Conservation (phyloP, 2,113 vertebrate genomes). For the Scomber scombrus region DNA sequence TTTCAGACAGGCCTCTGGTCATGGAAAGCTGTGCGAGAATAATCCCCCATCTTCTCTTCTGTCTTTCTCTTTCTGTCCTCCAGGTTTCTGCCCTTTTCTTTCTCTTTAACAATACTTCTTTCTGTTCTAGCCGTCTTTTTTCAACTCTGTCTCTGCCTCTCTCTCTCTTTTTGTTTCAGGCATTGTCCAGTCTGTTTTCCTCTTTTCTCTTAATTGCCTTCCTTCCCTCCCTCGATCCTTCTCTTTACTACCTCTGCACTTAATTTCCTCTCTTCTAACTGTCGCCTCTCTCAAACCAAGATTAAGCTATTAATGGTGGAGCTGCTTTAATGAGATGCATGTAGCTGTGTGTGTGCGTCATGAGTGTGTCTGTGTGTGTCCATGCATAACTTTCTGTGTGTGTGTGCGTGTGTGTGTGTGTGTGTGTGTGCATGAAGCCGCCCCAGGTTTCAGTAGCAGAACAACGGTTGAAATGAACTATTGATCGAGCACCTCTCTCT, state of each 20-base stretch:
- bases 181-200: neutral
- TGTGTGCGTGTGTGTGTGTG: conserved; percentile 2
- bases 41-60: conserved; percentile 15
- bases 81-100: neutral
- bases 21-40: neutral
- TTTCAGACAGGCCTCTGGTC: conserved; percentile 3
- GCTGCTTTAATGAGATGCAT: conserved; percentile 41
- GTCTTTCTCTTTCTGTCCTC: conserved; percentile 5
- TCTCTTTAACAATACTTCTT: too few species aligned
- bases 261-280: conserved; percentile 5
- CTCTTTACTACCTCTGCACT: neutral
- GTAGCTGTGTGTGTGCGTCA: conserved; percentile 5
- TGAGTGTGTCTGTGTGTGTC: conserved; percentile 21
- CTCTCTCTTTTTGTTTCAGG: neutral
- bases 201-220: neutral
- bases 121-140: too few species aligned
- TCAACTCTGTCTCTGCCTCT: neutral
- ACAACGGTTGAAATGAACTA: conserved; percentile 57
- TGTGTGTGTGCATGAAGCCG: neutral
- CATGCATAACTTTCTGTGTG: conserved; percentile 13
- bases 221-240: neutral
- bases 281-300: conserved; percentile 8
- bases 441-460: conserved; percentile 31
- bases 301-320: conserved; percentile 40
- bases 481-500: conserved; percentile 38